Evolutionary conservation across 2,888 invertebrate genomes (phyloP), one percentile per base, ranked within the genome.

Genomic region (Orthosia gothica): DNA sequence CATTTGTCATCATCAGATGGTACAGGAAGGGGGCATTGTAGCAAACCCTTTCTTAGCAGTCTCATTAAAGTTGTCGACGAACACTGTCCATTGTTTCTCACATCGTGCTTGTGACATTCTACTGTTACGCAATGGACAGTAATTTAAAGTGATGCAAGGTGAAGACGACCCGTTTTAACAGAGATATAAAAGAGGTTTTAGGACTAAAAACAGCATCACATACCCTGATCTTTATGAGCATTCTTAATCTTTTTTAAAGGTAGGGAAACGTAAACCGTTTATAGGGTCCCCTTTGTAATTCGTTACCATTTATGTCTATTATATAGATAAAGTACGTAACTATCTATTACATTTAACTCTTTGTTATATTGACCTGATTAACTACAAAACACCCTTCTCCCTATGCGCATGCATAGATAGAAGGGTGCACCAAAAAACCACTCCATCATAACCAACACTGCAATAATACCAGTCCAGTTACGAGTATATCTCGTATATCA

Each of bases 51-150:
- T 71, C 85, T 65, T 55, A 57, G 65, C 64, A 58, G 79, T 78
- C 84, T 88, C 87, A 89, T 89, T 88, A 88, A 83, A 89, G 84
- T 83, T 83, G 85, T 73, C 79, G 79, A 76, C 87, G 72, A 78
- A 68, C 74, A 67, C 57, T 66, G 58, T 32, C 83, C 74, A 83
- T 83, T 83, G 87, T 85, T 83, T 70, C 49, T 67, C 45, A 74
- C 73, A 69, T 77, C 69, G 70, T 82, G 84, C 71, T 84, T 88
- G 82, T 83, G 87, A 85, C 88, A 87, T 83, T 81, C 73, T 81
- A 75, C 70, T 83, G 81, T 88, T 86, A 87, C 74, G 86, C 72
- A 76, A 82, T 75, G 79, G 66, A 78, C 76, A 78, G 9, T 40
- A 40, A 81, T 84, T 77, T 81, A 75, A 76, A 79, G 67, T 74